Evolutionary conservation across 2,113 vertebrate genomes (phyloP).

Genomic region (Scytalopus superciliaris): DNA sequence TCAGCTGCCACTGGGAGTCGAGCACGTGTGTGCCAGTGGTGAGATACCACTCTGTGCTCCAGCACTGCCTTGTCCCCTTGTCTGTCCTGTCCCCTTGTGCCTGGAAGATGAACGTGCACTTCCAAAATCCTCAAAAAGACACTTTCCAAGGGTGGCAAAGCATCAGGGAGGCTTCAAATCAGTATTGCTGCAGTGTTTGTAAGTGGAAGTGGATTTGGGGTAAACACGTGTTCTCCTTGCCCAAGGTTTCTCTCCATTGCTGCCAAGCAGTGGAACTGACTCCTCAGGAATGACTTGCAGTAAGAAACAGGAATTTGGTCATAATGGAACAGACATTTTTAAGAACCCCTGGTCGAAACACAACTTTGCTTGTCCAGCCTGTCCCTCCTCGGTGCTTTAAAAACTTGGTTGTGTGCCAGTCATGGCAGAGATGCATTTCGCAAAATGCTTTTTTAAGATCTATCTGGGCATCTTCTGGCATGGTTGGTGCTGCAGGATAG

Average conservation of each 20-base stretch:
- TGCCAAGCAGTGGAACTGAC: not conserved
- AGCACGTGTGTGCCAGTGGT: not conserved
- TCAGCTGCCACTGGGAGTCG: not conserved
- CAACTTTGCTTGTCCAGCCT: not conserved
- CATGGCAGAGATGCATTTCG: not conserved
- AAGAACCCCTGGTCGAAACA: not conserved
- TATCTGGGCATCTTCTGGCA: not conserved
- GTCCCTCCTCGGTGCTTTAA: not conserved
- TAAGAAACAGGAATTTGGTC: not conserved
- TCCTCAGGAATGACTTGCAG: not conserved
- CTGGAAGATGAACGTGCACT: not conserved
- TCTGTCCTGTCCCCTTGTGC: not conserved
- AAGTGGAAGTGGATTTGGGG: not conserved
- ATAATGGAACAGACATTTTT: not conserved
- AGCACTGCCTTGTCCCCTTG: not conserved
- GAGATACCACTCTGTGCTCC: not conserved
- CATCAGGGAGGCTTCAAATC: not conserved
- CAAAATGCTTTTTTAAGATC: not conserved
- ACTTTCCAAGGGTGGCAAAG: not conserved
- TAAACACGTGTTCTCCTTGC: not conserved
- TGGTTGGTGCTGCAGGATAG: not conserved
- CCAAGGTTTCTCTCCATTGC: not conserved
- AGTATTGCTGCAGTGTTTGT: not conserved
- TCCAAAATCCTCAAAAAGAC: not conserved
- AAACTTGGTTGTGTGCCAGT: accelerated